Evolutionary conservation across 2,113 vertebrate species (phyloP).

Genomic region (Poeciliopsis occidentalis): DNA sequence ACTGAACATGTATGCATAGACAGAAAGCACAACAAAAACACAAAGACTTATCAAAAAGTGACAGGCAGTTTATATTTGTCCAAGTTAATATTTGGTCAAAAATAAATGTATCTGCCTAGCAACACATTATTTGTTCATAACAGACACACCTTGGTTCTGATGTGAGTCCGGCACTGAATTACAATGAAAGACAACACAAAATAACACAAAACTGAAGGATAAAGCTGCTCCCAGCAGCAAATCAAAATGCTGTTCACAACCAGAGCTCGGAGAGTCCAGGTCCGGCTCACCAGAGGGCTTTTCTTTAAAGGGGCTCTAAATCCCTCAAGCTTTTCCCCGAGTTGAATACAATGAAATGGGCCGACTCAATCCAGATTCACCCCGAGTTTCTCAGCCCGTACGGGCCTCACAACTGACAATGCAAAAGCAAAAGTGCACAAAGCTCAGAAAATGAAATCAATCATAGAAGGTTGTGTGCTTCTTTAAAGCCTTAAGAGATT

Average conservation of each 20-base stretch:
- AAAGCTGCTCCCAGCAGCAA: slow-evolving; percentile 18
- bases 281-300: slow-evolving; percentile 48
- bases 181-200: slow-evolving; percentile 23
- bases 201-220: slow-evolving; percentile 32
- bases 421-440: slow-evolving; percentile 41
- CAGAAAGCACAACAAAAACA: no score
- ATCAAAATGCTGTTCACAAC: slow-evolving; percentile 65
- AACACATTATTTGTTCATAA: not conserved
- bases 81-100: not conserved
- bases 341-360: slow-evolving; percentile 52
- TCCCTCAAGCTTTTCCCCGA: slow-evolving; percentile 49
- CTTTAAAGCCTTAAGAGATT: slow-evolving; percentile 27
- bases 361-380: slow-evolving; percentile 64
- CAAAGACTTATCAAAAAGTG: no score
- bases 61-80: no score
- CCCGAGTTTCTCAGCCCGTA: slow-evolving; percentile 19
- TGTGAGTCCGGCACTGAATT: slow-evolving; percentile 32
- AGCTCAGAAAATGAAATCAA: slow-evolving; percentile 30
- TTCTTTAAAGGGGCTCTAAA: slow-evolving; percentile 57
- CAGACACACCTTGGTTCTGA: slow-evolving; percentile 23
- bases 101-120: not conserved
- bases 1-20: no score
- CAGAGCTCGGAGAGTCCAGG: slow-evolving; percentile 27
- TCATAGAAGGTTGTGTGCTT: slow-evolving; percentile 21
- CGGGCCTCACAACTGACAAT: slow-evolving; percentile 39